A percentile compares a stretch with the other conserved stretches of the same genome.
These are phyloP conservation scores for Osmoderma eremita DNA, from an alignment of 2,888 invertebrate genomes.

Conservation along the genomic window DNA sequence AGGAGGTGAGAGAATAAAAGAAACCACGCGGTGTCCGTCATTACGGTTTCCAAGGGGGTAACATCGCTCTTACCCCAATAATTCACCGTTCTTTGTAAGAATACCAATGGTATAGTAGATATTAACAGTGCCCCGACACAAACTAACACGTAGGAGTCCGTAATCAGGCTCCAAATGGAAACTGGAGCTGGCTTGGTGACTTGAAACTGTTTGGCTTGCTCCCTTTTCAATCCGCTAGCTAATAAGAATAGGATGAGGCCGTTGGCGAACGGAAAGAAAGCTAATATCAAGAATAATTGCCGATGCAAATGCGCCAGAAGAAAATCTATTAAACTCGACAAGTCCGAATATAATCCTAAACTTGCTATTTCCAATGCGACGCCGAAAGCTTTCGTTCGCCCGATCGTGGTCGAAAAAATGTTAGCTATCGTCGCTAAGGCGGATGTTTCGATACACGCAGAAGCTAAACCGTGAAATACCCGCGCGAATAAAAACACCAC, in stretches of 20 bases:
- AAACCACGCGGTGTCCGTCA: not conserved
- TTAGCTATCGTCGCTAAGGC: not conserved
- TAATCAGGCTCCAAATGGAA: slow-evolving; percentile 18
- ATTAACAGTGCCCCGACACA: slow-evolving; percentile 5
- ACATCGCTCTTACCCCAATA: not conserved
- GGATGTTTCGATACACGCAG: slow-evolving; percentile 9
- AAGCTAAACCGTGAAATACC: slow-evolving; percentile 9
- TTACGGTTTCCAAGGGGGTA: not conserved
- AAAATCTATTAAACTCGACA: not conserved
- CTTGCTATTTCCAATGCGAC: slow-evolving; percentile 5
- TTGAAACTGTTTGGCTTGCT: slow-evolving; percentile 20
- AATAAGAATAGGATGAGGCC: not conserved
- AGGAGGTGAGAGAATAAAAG: slow-evolving; percentile 13
- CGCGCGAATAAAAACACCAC: slow-evolving; percentile 9
- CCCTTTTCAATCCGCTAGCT: slow-evolving; percentile 3
- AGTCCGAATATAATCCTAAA: slow-evolving; percentile 11
- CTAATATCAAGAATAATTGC: slow-evolving; percentile 1
- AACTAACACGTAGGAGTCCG: slow-evolving; percentile 17
- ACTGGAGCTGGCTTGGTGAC: slow-evolving; percentile 7
- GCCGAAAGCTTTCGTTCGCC: slow-evolving; percentile 7
- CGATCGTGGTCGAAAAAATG: slow-evolving; percentile 15
- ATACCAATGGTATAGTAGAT: slow-evolving; percentile 5
- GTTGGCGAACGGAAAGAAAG: slow-evolving; percentile 5
- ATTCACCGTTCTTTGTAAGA: not conserved
- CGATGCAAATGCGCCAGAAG: not conserved